Conservation (phyloP, 1,140 invertebrate species). For the Drosophila tristis region DNA sequence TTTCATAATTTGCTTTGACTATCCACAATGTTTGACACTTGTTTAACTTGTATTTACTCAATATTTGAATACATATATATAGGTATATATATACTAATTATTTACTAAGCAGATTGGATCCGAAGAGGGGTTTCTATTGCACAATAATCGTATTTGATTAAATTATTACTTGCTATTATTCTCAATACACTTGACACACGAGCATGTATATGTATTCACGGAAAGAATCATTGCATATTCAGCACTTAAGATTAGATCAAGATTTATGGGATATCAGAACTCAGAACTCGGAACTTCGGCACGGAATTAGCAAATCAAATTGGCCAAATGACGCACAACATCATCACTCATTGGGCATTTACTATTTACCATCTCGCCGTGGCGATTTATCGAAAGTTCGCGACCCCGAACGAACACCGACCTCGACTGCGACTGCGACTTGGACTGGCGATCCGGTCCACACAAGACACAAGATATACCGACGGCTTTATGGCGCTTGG, state of each 20-base stretch:
- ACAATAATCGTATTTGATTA: constrained; percentile 43
- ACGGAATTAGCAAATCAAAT: constrained; percentile 70
- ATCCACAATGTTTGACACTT: constrained; percentile 75
- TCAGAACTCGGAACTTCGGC: constrained; percentile 4
- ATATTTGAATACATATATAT: constrained; percentile 32
- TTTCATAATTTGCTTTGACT: constrained; percentile 49
- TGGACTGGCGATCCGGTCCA: background rate
- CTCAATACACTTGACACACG: constrained; percentile 22
- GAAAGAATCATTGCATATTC: constrained; percentile 71
- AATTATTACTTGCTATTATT: constrained; percentile 25
- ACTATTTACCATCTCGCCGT: background rate
- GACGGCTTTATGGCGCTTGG: constrained; percentile 55
- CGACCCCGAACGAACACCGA: constrained; percentile 24
- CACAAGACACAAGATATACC: constrained; percentile 33
- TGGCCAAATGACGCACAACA: constrained; percentile 55
- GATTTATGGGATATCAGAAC: constrained; percentile 66
- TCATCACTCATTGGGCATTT: constrained; percentile 23
- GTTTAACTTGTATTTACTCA: constrained; percentile 61
- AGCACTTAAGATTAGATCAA: constrained; percentile 63
- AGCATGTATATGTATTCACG: constrained; percentile 20
- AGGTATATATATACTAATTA: constrained; percentile 10
- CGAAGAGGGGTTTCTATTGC: constrained; percentile 39
- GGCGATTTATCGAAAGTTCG: too few species aligned
- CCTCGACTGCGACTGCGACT: background rate
- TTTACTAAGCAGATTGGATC: constrained; percentile 38